These are phyloP conservation scores for Leiothrix lutea DNA, from an alignment of 2,113 vertebrate species.

Conservation along the genomic window DNA sequence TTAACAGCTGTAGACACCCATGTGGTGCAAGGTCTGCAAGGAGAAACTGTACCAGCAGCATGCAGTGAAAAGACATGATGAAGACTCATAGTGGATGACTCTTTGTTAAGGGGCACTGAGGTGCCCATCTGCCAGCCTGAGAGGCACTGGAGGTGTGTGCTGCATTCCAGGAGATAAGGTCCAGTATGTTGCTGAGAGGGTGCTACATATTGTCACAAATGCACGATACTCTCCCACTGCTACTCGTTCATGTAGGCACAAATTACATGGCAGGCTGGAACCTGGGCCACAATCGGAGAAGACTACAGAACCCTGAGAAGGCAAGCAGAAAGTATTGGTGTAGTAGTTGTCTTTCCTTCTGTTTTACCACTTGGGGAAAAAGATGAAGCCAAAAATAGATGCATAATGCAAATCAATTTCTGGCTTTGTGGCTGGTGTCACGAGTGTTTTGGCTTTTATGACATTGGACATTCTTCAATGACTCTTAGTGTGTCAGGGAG, in stretches of 20 bases:
- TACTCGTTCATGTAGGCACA: neutral
- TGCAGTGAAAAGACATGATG: neutral
- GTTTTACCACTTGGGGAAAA: neutral
- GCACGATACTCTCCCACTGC: neutral
- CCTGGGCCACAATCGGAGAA: neutral
- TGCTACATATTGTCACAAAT: neutral
- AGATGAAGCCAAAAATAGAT: neutral
- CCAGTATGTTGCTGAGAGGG: fast-evolving
- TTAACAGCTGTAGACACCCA: neutral
- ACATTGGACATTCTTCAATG: neutral
- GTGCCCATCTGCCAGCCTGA: neutral
- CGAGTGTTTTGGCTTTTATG: neutral
- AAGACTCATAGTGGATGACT: neutral
- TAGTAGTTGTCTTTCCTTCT: neutral
- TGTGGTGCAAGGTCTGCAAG: neutral
- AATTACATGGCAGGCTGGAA: neutral
- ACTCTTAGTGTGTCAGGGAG: neutral
- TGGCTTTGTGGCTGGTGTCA: neutral
- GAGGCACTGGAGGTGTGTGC: neutral
- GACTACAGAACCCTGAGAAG: neutral
- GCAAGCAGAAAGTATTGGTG: neutral
- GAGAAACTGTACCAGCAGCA: neutral
- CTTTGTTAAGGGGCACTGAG: neutral
- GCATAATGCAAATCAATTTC: neutral
- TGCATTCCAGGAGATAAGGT: neutral